phyloP scores from a whole-genome alignment of 2,888 invertebrate genomes.

The Gortyna flavago region DNA sequence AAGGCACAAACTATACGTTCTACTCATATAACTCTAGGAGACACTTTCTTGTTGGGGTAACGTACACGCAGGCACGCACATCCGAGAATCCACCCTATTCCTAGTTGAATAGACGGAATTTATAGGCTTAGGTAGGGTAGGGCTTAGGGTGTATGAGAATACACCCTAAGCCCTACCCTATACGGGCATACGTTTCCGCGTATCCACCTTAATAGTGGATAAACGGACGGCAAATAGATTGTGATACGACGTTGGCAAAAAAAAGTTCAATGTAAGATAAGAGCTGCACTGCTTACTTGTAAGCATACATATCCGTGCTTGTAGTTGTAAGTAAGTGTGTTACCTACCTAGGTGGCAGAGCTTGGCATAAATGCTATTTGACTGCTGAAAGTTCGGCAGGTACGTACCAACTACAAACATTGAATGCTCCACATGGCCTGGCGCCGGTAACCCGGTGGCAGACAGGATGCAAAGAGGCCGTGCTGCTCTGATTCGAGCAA shows the following conservation, averaged over 20 bases:
- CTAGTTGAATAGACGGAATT: no score
- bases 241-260: neutral
- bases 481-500: conserved; percentile 78
- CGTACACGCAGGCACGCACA: no score
- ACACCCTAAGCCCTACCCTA: no score
- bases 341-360: neutral
- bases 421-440: conserved; percentile 79
- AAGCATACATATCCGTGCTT: no score
- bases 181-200: no score
- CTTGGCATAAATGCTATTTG: neutral
- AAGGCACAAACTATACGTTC: no score
- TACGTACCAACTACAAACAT: conserved; percentile 80
- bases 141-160: no score
- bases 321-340: neutral
- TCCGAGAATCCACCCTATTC: no score
- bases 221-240: neutral
- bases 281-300: neutral
- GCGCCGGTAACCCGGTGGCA: conserved; percentile 76
- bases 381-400: neutral
- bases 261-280: neutral
- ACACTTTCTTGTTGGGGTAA: no score
- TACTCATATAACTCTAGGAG: no score
- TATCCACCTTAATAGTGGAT: no score
- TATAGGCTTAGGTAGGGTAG: no score
- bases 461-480: conserved; percentile 84